A percentile compares a stretch with the other conserved stretches of the same genome.
These are phyloP conservation scores for Boulengeromyrus knoepffleri DNA, from an alignment of 2,113 vertebrate species.

Conservation along the genomic window DNA sequence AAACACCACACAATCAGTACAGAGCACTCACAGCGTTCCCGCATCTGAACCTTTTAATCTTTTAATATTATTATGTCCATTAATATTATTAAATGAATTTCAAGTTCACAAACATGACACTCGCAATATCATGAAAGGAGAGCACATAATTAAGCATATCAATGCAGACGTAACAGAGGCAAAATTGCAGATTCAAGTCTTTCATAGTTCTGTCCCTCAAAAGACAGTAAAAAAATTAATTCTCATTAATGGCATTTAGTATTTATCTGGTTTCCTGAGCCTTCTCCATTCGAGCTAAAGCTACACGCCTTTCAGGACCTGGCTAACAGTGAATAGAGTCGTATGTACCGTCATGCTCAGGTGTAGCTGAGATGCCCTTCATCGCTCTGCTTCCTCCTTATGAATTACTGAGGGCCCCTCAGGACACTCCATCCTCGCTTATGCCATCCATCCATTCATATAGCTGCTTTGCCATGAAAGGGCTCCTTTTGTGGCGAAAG, in stretches of 20 bases:
- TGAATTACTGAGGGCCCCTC: neutral
- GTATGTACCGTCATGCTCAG: neutral
- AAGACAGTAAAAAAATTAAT: neutral
- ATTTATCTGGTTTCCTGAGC: neutral
- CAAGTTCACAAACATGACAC: neutral
- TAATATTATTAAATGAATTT: neutral
- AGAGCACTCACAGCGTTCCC: neutral
- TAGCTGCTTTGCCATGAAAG: neutral
- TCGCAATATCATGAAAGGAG: neutral
- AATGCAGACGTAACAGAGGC: neutral
- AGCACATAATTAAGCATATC: neutral
- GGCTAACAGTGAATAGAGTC: neutral
- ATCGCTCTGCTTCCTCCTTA: too few relatives aligned
- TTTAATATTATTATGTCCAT: neutral
- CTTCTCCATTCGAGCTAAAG: neutral
- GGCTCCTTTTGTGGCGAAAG: neutral
- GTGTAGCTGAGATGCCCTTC: neutral
- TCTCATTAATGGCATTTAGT: neutral
- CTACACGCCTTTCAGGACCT: neutral
- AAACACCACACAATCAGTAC: neutral
- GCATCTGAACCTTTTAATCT: neutral
- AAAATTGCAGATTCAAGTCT: neutral
- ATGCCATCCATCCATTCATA: neutral
- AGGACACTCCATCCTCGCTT: neutral
- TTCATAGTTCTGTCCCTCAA: neutral